Base-by-base conservation (phyloP, 2,888 invertebrate genomes). In the Caenorhabditis sp. region DNA sequence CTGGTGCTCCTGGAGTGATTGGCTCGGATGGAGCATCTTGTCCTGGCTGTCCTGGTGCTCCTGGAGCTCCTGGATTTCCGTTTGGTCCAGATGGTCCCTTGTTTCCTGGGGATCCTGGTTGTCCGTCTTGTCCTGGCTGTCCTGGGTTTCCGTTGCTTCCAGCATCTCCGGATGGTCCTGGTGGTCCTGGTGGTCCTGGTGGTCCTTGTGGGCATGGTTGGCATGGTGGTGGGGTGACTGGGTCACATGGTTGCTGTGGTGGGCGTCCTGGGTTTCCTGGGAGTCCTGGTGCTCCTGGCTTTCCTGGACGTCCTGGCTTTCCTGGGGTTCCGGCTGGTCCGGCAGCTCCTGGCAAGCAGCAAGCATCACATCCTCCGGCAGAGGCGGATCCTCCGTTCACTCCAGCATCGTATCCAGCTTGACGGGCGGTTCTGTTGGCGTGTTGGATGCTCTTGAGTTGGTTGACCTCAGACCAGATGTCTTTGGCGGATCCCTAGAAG, bases 201-300 rank as follows among this genome's bases (percentile, higher is more conserved):
- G 86, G 86, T 85, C 86, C 88, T 80, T 84, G 83, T 56, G 87
- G 87, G 87, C 89, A 89, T 58, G 88, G 89, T 77, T 89, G 88
- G 89, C 89, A 87, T 75, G 88, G 88, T 72, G 88, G 88, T 76
- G 89, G 89, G 64, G 89, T 89, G 87, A 89, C 74, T 54, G 89
- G 89, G 80, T 90, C 89, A 81, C 90, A 90, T 73, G 90, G 88
- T 77, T 88, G 88, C 86, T 87, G 87, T 61, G 88, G 89, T 76
- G 89, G 89, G 41, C 84, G 72, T 68, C 89, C 88, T 49, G 88
- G 88, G 82, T 88, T 89, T 83, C 89, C 84, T 73, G 89, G 82
- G 49, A 80, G 82, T 86, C 89, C 89, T 77, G 86, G 84, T 38
- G 83, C 82, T 86, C 86, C 88, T 54, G 90, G 90, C 85, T 87